These are phyloP conservation scores for Lucifuga dentata DNA, from an alignment of 2,113 vertebrate species.

Conservation along the genomic window DNA sequence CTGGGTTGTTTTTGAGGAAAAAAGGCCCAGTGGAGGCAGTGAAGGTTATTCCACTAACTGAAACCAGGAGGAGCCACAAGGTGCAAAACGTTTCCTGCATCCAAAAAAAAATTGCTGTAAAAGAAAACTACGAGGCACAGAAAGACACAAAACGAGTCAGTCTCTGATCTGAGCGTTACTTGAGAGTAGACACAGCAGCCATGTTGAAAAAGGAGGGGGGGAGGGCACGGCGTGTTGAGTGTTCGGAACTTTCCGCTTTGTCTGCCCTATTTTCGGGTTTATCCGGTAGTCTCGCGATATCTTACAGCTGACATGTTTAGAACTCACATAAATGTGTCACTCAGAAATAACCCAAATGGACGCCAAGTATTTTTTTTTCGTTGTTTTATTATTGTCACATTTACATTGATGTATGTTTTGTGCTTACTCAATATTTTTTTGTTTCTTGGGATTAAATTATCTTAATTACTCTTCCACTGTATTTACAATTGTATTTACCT, in stretches of 20 bases:
- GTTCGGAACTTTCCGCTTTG: conserved; percentile 76
- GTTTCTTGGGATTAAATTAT: too few relatives aligned
- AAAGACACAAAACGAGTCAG: conserved; percentile 73
- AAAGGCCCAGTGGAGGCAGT: conserved; percentile 70
- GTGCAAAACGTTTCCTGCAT: conserved; percentile 48
- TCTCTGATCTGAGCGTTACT: conserved; percentile 81
- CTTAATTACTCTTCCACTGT: too few relatives aligned
- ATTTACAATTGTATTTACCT: too few relatives aligned
- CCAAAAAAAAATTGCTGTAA: conserved; percentile 57
- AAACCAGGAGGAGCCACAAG: conserved; percentile 50
- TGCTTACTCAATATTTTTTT: too few relatives aligned
- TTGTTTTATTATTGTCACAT: too few relatives aligned
- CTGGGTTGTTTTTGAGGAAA: conserved; percentile 74
- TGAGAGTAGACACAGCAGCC: conserved; percentile 81
- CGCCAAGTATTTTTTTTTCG: too few relatives aligned
- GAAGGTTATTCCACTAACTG: conserved; percentile 77
- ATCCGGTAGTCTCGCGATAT: conserved; percentile 73
- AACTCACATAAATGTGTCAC: too few relatives aligned
- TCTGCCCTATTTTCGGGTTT: conserved; percentile 63
- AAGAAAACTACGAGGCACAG: conserved; percentile 65
- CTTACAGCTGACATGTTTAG: neutral
- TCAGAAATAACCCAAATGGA: too few relatives aligned
- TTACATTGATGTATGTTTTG: too few relatives aligned
- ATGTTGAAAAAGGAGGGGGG: conserved; percentile 80
- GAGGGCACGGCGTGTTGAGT: conserved; percentile 45